Percentiles rank a stretch among this genome's conserved stretches.
Evolutionary conservation across 2,113 vertebrate genomes (phyloP).

Genomic region (Phaethon lepturus): DNA sequence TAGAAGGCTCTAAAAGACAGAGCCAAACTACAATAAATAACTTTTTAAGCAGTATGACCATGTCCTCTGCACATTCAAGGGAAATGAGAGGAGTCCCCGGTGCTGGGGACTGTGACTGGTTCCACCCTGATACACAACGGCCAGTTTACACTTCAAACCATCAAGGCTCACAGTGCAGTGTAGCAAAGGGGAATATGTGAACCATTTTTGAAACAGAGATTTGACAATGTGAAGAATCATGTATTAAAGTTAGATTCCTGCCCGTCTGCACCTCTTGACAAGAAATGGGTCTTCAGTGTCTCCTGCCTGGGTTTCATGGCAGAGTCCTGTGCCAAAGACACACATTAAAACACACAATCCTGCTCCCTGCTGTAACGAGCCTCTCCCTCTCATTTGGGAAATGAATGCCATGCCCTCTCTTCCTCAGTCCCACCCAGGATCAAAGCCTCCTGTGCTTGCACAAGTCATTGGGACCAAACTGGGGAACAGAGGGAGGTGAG

Average conservation of each 20-base stretch:
- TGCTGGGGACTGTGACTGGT: fast-evolving
- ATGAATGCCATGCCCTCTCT: not conserved
- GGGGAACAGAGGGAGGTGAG: not conserved
- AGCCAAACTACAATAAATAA: not conserved
- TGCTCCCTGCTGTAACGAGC: not conserved
- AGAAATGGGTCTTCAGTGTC: not conserved
- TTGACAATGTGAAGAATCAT: not conserved
- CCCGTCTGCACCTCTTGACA: not conserved
- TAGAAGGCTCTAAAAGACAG: not conserved
- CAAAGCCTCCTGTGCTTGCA: not conserved
- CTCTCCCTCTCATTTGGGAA: not conserved
- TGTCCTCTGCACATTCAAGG: not conserved
- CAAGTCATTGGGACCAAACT: not conserved
- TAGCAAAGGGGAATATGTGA: not conserved
- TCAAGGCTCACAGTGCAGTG: not conserved
- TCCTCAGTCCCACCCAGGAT: not conserved
- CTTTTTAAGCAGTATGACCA: not conserved
- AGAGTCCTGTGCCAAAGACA: not conserved
- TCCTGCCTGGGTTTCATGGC: not conserved
- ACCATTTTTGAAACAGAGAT: not conserved
- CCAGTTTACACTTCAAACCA: not conserved
- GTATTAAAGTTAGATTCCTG: not conserved
- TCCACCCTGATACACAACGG: not conserved
- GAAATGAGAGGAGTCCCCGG: fast-evolving
- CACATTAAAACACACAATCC: fast-evolving